phyloP scores from a whole-genome alignment of 2,113 vertebrate species.

The Monarcha castaneiventris region DNA sequence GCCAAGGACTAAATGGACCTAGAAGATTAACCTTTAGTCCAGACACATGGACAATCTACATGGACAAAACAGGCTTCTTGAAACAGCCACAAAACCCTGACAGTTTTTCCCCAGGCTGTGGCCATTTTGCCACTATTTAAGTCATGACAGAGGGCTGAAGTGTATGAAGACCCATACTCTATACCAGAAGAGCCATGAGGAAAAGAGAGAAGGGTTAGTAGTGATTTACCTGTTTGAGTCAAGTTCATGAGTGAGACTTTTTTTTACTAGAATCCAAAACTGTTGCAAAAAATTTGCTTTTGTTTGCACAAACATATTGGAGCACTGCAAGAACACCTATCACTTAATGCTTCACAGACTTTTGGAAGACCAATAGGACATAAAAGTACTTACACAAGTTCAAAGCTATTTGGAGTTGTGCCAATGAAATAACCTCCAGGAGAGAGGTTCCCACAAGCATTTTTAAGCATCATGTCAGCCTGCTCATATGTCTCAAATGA shows the following conservation, averaged over 20 bases:
- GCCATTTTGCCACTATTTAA: neutral
- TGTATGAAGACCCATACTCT: neutral
- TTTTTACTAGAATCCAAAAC: neutral
- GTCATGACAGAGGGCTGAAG: neutral
- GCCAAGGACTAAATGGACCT: neutral
- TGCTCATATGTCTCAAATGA: constrained; percentile 91
- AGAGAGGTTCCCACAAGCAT: constrained; percentile 89
- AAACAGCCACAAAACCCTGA: neutral
- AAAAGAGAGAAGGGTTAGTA: neutral
- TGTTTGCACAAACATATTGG: neutral
- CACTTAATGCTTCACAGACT: neutral
- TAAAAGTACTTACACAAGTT: constrained; percentile 85
- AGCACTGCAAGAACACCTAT: neutral
- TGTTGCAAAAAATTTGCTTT: neutral
- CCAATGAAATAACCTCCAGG: constrained; percentile 96
- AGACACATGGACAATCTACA: neutral
- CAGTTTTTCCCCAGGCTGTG: neutral
- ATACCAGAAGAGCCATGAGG: neutral
- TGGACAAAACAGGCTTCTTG: neutral
- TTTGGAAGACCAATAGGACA: neutral
- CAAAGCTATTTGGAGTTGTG: constrained; percentile 94
- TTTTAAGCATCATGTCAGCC: constrained; percentile 92
- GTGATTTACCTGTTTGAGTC: neutral
- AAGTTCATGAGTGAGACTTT: neutral
- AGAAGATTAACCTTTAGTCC: neutral